phyloP scores from a whole-genome alignment of 2,888 invertebrate genomes.

The Mimumesa dahlbomi region DNA sequence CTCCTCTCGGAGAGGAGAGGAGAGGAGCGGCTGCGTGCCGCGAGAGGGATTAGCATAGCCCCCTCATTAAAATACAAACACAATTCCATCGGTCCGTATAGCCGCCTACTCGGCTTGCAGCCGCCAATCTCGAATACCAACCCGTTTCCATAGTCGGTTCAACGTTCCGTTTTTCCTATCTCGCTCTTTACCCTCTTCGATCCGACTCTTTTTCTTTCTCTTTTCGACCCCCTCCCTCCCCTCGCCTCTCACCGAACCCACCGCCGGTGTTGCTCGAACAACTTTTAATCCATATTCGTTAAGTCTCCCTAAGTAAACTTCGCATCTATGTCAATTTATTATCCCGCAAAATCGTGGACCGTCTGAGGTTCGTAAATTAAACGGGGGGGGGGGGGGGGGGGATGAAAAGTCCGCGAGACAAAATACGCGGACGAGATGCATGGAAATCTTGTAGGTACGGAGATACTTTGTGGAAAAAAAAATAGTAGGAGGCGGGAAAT shows the following conservation, averaged over 20 bases:
- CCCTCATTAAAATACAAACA: conserved; percentile 80
- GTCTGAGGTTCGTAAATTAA: too few relatives aligned
- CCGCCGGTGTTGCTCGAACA: conserved; percentile 67
- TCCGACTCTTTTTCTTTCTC: not conserved
- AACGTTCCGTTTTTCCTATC: conserved; percentile 13
- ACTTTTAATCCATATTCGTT: conserved; percentile 80
- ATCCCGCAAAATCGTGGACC: conserved; percentile 61
- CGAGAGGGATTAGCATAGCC: conserved; percentile 78
- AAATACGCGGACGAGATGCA: too few relatives aligned
- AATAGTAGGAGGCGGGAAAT: not conserved
- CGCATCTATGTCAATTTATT: conserved; percentile 75
- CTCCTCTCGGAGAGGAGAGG: conserved; percentile 30
- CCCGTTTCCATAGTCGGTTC: conserved; percentile 57
- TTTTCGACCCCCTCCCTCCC: not conserved
- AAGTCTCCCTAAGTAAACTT: conserved; percentile 76
- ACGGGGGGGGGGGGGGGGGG: not conserved
- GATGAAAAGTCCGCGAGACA: too few relatives aligned
- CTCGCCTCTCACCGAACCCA: too few relatives aligned
- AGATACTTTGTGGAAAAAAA: not conserved
- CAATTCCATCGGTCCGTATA: conserved; percentile 70
- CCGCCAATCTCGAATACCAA: conserved; percentile 66
- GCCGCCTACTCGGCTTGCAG: conserved; percentile 46
- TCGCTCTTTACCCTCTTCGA: conserved; percentile 14
- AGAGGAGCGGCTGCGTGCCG: conserved; percentile 67
- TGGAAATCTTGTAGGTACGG: too few relatives aligned